Evolutionary conservation across 1,140 invertebrate genomes (phyloP), one percentile per base, ranked within the genome.

Genomic region (Bombus superbus): DNA sequence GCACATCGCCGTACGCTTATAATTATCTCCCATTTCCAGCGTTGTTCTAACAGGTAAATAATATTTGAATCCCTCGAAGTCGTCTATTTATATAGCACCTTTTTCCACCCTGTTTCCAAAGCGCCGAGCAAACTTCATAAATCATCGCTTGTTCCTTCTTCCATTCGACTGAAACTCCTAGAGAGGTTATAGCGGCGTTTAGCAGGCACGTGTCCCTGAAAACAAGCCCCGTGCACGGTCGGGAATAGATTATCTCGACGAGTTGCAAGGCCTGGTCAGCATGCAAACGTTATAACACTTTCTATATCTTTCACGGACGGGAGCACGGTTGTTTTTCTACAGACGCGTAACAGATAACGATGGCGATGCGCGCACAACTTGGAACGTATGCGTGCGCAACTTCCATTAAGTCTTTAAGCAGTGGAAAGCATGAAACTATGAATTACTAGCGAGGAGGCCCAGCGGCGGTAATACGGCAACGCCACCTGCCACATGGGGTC

Each of bases 401-500:
- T 68, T 77, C 72, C 83, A 88, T 90, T 90, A 90, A 90, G 79
- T 90, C 86, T 90, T 90, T 88, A 90, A 88, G 75, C 88, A 88
- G 79, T 81, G 69, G 86, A 90, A 90, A 89, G 86, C 82, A 88
- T 81, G 88, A 90, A 88, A 90, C 82, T 90, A 90, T 90, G 88
- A 90, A 90, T 90, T 90, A 90, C 75, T 88, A 69, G 64, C 28
- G 74, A 42, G 71, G 22, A 44, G 78, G 53, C 74, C 85, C 86
- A 69, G 66, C 78, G 89, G 84, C 86, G 88, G 74, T 87, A 89
- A 90, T 85, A 84, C 81, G 78, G 85, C 66, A 87, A 90, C 89
- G 76, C 80, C 82, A 90, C 88, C 87, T 90, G 89, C 89, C 86
- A 90, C 89, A 83, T 88, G 75, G 71, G 74, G 9, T 75, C 75